Evolutionary conservation across 2,888 invertebrate genomes (phyloP).

Genomic region (Plusia festucae): DNA sequence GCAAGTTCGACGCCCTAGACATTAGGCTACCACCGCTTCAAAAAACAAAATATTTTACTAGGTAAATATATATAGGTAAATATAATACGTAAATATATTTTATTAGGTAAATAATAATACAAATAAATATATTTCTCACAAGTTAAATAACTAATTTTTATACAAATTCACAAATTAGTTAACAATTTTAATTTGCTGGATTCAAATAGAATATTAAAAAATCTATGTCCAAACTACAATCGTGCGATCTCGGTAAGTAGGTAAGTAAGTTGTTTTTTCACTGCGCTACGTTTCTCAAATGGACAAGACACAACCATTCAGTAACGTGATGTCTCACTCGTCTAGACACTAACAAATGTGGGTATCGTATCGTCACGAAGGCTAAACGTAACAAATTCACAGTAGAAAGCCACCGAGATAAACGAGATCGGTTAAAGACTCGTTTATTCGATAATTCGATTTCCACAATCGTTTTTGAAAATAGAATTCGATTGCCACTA

Average conservation of each 20-base stretch:
- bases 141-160: too few relatives aligned
- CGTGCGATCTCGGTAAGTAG: neutral
- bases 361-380: conserved; percentile 19
- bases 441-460: conserved; percentile 33
- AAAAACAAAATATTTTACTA: too few relatives aligned
- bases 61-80: too few relatives aligned
- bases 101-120: too few relatives aligned
- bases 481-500: conserved; percentile 31
- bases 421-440: conserved; percentile 33
- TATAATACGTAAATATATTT: too few relatives aligned
- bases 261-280: neutral
- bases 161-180: too few relatives aligned
- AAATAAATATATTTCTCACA: too few relatives aligned
- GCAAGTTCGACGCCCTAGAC: too few relatives aligned
- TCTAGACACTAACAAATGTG: conserved; percentile 26
- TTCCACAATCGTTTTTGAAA: conserved; percentile 26
- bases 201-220: too few relatives aligned
- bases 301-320: neutral
- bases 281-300: neutral
- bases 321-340: conserved; percentile 1
- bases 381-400: conserved; percentile 42
- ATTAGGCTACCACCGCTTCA: too few relatives aligned
- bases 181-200: too few relatives aligned
- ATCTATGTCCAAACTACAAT: neutral
- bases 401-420: conserved; percentile 32